Conservation (phyloP, 2,888 invertebrate species). For the Amiota mariae region DNA sequence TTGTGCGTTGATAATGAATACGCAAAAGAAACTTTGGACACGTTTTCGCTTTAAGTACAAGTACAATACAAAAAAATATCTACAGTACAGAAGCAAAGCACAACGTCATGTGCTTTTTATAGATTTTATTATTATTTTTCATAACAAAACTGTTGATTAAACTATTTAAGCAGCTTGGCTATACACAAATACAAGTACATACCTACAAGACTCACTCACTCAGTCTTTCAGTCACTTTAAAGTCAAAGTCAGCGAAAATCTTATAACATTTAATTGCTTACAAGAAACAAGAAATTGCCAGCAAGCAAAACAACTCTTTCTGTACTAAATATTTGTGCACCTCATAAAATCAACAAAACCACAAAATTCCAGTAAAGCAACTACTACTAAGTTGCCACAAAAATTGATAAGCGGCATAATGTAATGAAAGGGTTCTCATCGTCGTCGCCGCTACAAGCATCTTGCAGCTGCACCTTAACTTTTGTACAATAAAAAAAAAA, state of each 20-base stretch:
- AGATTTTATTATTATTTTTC: background rate
- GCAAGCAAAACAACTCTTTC: too few relatives aligned
- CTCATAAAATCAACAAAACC: background rate
- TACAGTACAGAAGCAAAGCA: too few relatives aligned
- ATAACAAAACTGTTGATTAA: slow-evolving; percentile 4
- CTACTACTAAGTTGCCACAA: slow-evolving; percentile 9
- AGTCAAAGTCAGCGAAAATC: background rate
- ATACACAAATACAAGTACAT: background rate
- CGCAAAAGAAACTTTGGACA: slow-evolving; percentile 13
- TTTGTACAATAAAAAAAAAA: background rate
- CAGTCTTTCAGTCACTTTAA: background rate
- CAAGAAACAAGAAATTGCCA: too few relatives aligned
- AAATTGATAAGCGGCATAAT: slow-evolving; percentile 8
- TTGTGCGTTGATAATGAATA: slow-evolving; percentile 16
- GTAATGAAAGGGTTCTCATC: background rate
- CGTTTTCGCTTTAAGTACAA: background rate
- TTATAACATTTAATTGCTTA: background rate
- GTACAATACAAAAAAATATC: too few relatives aligned
- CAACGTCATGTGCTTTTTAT: slow-evolving; percentile 11
- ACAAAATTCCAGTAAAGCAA: background rate
- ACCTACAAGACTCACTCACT: too few relatives aligned
- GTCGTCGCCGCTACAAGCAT: background rate
- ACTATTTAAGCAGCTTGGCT: background rate
- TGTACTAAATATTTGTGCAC: too few relatives aligned
- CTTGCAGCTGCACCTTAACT: background rate